A percentile compares a stretch with the other conserved stretches of the same genome.
These are phyloP conservation scores for Sturnira hondurensis DNA, from an alignment of 2,113 vertebrate species.

Conservation along the genomic window DNA sequence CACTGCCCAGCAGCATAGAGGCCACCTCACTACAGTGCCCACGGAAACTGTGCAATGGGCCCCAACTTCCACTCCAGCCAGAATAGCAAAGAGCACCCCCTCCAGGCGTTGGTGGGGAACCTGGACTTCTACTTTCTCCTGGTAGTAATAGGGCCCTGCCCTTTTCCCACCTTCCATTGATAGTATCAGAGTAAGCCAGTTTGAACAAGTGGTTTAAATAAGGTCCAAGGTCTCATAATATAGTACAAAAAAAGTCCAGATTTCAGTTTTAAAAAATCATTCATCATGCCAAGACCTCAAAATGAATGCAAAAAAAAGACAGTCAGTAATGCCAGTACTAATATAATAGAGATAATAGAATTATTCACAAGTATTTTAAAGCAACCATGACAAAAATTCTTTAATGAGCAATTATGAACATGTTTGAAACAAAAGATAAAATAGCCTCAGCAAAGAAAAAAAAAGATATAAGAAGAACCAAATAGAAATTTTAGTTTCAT, in stretches of 20 bases:
- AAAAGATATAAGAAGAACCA: neutral
- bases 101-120: neutral
- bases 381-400: neutral
- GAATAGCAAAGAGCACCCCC: neutral
- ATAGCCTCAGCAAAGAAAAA: neutral
- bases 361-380: neutral
- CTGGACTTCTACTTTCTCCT: neutral
- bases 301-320: neutral
- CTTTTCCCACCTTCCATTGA: neutral
- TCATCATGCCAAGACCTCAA: neutral
- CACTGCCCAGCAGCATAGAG: neutral
- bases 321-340: neutral
- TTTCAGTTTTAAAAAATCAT: neutral
- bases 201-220: neutral
- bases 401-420: neutral
- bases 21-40: neutral
- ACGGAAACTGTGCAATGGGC: neutral
- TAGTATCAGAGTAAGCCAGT: neutral
- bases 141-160: neutral
- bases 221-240: neutral
- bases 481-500: neutral
- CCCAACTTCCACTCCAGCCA: neutral
- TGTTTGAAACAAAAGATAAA: neutral
- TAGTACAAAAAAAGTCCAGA: neutral
- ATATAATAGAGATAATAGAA: neutral